Base-by-base conservation (phyloP, 2,113 vertebrate genomes). In the Pleuronectes platessa region DNA sequence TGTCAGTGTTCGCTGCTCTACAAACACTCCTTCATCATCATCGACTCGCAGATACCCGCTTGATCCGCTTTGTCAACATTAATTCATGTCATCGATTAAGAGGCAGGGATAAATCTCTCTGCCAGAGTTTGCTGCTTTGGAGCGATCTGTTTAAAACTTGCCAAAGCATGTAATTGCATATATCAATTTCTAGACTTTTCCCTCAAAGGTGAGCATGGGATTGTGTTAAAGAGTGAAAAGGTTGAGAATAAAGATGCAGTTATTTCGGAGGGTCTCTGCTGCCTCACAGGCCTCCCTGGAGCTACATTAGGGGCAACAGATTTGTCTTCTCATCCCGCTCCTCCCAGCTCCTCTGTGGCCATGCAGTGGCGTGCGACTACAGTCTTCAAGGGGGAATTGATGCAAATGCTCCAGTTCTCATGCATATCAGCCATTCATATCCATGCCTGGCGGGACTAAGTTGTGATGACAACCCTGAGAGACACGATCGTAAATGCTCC, bases 401-500 rank as follows among this genome's bases (percentile, higher is more conserved):
- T 76, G 64, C 73, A 82, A 89, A 89, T 78, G 77, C 76, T 74
- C 71, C 82, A 77, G 66, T 87, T 88, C 83, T 87, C 81, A 89
- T 85, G 82, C 81, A 77, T 83, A 79, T 68, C 70, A 88, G 83
- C 61, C 79, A 80, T 87, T 88, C 84, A 74, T 40, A 69, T 58
- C 49, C 69, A 55, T 10, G 42, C 68, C 86, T 83, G 68, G 69
- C 76, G 86, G 87, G 82, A 91, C 76, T 81, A 81, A 90, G 86
- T 85, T 83, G 68, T 74, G 63, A 84, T 86, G 90, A 89, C 88
- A 88, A 81, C 77, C 89, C 69, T 78, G 63, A 86, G 81, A 90
- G 84, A 89, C 84, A 64, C 8, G 59, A 85, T 83, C 82, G 86
- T 86, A 88, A 89, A 88, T 65, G 79, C 78, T 79, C 86, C 51